phyloP scores from a whole-genome alignment of 2,113 vertebrate genomes.

The Odocoileus hemionus region DNA sequence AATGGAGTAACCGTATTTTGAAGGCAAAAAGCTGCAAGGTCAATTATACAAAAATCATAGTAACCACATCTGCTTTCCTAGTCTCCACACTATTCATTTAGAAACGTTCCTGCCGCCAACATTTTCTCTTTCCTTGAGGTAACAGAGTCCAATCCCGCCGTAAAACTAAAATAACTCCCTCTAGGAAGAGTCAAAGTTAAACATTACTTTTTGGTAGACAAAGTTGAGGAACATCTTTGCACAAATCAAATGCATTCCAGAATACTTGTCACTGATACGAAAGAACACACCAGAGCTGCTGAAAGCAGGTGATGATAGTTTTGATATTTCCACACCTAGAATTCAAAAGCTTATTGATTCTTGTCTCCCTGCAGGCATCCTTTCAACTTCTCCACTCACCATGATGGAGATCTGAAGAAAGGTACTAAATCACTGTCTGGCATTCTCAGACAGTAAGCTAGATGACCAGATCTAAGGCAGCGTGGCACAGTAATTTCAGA shows the following conservation, averaged over 20 bases:
- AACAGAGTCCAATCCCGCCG: neutral
- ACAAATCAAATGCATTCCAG: slow-evolving; percentile 23
- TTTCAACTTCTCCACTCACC: neutral
- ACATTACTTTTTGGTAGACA: neutral
- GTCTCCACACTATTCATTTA: neutral
- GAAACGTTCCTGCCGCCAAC: neutral
- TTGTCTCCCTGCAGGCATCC: slow-evolving; percentile 8
- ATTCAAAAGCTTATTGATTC: neutral
- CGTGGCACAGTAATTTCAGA: neutral
- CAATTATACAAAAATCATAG: neutral
- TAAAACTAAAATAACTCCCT: neutral
- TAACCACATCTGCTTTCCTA: neutral
- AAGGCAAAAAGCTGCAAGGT: neutral
- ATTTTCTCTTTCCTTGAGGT: neutral
- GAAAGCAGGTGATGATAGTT: slow-evolving; percentile 16
- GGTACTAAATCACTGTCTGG: neutral
- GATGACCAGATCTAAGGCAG: neutral
- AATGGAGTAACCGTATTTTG: neutral
- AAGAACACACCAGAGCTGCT: neutral
- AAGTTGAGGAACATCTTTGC: neutral
- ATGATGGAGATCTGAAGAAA: neutral
- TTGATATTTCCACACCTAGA: slow-evolving; percentile 1
- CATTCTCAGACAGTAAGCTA: neutral
- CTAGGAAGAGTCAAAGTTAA: neutral
- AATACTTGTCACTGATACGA: neutral